A percentile compares a stretch with the other conserved stretches of the same genome.
These are phyloP conservation scores for Nemotelus nigrinus DNA, from an alignment of 2,888 invertebrate species.

Conservation along the genomic window DNA sequence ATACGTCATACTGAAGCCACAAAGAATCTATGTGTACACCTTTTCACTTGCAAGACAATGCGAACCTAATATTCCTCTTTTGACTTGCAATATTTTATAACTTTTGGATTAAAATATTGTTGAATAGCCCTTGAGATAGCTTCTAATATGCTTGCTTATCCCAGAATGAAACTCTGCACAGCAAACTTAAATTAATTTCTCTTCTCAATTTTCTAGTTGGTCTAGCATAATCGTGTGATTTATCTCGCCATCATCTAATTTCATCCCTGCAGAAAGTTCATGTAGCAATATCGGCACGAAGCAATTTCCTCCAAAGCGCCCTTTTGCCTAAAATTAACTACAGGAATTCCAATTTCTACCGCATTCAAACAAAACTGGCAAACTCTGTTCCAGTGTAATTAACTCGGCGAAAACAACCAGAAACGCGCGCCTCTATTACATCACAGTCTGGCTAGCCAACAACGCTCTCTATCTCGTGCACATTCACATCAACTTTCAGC, in stretches of 20 bases:
- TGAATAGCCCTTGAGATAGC: no score
- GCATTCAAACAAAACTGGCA: conserved; percentile 6
- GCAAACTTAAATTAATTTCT: not conserved
- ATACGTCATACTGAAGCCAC: no score
- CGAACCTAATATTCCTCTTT: no score
- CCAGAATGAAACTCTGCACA: no score
- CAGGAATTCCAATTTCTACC: conserved; percentile 25
- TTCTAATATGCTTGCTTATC: no score
- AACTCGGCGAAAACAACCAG: not conserved
- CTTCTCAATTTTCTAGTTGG: not conserved
- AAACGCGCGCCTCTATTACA: conserved; percentile 13
- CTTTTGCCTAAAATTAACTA: conserved; percentile 29
- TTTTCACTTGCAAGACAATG: no score
- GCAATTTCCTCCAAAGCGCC: conserved; percentile 13
- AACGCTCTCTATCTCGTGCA: not conserved
- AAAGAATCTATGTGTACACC: no score
- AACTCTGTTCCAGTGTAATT: conserved; percentile 17
- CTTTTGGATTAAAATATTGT: no score
- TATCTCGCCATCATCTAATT: not conserved
- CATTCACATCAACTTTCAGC: not conserved
- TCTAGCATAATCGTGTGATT: not conserved
- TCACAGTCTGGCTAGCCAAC: not conserved
- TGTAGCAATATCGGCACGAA: conserved; percentile 1
- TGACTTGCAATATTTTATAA: no score
- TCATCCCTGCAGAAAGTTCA: not conserved